phyloP scores from a whole-genome alignment of 2,888 invertebrate species.

The Agriopis marginaria region DNA sequence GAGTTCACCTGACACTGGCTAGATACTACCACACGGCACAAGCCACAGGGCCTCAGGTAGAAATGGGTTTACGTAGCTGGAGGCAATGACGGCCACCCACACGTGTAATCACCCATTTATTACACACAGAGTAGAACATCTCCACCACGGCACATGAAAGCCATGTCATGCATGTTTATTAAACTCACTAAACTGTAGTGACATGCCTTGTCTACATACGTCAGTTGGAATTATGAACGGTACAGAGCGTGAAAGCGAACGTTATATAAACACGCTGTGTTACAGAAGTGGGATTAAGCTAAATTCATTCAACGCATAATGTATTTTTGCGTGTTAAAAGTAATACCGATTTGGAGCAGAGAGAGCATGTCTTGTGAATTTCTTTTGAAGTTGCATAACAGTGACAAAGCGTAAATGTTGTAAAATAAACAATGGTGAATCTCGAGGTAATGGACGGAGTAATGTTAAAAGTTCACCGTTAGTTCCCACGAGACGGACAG shows the following conservation, averaged over 20 bases:
- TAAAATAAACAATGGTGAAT: constrained; percentile 40
- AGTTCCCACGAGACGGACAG: constrained; percentile 78
- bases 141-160: constrained; percentile 22
- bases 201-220: constrained; percentile 28
- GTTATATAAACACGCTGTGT: constrained; percentile 62
- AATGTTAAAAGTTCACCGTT: constrained; percentile 59
- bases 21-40: constrained; percentile 33
- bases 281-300: constrained; percentile 44
- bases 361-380: constrained; percentile 31
- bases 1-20: constrained; percentile 66
- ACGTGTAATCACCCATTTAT: constrained; percentile 46
- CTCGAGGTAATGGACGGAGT: constrained; percentile 47
- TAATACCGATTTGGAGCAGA: constrained; percentile 24
- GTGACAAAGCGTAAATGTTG: constrained; percentile 27
- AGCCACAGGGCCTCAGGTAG: constrained; percentile 44
- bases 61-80: constrained; percentile 48
- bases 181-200: constrained; percentile 27
- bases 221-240: constrained; percentile 43
- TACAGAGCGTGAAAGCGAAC: constrained; percentile 62
- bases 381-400: constrained; percentile 36
- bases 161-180: constrained; percentile 25
- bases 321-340: constrained; percentile 25
- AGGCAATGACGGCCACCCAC: constrained; percentile 56
- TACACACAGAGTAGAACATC: constrained; percentile 35
- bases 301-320: constrained; percentile 24